These are phyloP conservation scores for Drosophila quadrilineata DNA, from an alignment of 1,140 invertebrate species.

Conservation along the genomic window DNA sequence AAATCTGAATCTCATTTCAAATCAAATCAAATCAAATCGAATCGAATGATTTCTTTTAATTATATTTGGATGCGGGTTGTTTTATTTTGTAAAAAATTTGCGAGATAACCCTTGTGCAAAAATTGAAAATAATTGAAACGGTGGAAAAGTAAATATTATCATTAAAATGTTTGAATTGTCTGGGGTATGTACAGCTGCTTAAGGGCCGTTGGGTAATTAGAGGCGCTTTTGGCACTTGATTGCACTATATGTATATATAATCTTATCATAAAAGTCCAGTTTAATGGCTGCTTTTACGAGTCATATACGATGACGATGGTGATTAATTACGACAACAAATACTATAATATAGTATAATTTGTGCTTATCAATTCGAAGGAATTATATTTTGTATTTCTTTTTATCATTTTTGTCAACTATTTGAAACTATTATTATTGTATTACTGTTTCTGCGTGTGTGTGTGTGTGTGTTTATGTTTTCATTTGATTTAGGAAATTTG, in stretches of 20 bases:
- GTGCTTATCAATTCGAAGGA: not conserved
- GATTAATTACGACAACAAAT: not conserved
- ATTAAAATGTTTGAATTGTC: no score
- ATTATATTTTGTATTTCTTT: not conserved
- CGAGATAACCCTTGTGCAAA: constrained; percentile 20
- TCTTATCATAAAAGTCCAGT: constrained; percentile 9
- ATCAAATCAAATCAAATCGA: constrained; percentile 31
- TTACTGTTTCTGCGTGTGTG: no score
- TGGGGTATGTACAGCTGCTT: no score
- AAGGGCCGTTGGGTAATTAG: no score
- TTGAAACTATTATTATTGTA: not conserved
- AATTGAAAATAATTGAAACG: constrained; percentile 19
- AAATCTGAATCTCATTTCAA: no score
- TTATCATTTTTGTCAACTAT: not conserved
- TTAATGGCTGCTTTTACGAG: constrained; percentile 9
- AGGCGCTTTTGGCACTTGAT: no score
- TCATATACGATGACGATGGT: not conserved
- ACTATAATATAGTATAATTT: not conserved
- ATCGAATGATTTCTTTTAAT: constrained; percentile 54
- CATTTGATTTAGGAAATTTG: constrained; percentile 14
- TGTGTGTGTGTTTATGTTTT: no score
- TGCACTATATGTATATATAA: constrained; percentile 6
- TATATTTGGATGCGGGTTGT: no score
- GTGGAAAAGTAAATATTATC: no score
- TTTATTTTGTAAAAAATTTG: no score